These are phyloP conservation scores for Parapsyche elsis DNA, from an alignment of 1,140 invertebrate species.

Conservation along the genomic window DNA sequence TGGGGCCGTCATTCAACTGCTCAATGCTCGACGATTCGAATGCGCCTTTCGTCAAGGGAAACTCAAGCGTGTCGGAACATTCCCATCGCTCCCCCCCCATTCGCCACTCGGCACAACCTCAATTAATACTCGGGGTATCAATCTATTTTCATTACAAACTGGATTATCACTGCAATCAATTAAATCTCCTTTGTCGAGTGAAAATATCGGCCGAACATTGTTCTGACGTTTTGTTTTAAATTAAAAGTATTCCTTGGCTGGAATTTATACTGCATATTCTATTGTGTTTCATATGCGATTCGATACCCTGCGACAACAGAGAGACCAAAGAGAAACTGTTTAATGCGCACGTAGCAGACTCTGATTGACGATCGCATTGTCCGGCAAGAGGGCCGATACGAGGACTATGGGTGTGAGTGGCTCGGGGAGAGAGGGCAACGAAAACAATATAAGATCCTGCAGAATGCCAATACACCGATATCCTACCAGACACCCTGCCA, in stretches of 20 bases:
- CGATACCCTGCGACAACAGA: not conserved
- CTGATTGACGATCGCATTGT: conserved; percentile 4
- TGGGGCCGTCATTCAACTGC: too few relatives aligned
- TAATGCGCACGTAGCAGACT: not conserved
- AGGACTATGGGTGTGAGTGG: not conserved
- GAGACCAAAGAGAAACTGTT: not conserved
- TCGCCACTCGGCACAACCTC: too few relatives aligned
- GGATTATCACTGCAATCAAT: too few relatives aligned
- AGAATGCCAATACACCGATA: conserved; percentile 5
- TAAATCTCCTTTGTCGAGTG: not conserved
- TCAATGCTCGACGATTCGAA: not conserved
- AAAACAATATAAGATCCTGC: conserved; percentile 5
- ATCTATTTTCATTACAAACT: too few relatives aligned
- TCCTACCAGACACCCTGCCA: not conserved
- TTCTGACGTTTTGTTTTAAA: not conserved
- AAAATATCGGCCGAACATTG: not conserved
- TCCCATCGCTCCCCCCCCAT: conserved; percentile 7
- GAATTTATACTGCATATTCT: too few relatives aligned
- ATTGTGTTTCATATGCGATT: not conserved
- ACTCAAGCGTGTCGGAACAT: not conserved
- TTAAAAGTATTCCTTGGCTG: too few relatives aligned
- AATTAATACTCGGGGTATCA: too few relatives aligned
- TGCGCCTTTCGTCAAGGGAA: not conserved
- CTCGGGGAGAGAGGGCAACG: not conserved
- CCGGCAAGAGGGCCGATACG: not conserved